Percentiles rank a stretch among this genome's conserved stretches.
Conservation (phyloP, 2,113 vertebrate genomes). For the Collichthys lucidus region DNA sequence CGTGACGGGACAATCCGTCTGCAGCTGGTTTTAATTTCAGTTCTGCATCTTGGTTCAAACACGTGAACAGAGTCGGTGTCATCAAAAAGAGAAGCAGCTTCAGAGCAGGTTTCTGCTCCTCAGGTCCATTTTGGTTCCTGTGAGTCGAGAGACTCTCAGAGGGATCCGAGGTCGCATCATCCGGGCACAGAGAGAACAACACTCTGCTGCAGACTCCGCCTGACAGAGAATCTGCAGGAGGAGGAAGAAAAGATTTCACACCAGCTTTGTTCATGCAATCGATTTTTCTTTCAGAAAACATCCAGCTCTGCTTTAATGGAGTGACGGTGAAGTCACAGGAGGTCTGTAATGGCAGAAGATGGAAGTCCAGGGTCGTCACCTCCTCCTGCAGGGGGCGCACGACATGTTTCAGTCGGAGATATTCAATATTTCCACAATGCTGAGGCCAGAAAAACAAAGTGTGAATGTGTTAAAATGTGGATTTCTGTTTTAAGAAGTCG, state of each 20-base stretch:
- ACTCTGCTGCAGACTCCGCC: not conserved
- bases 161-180: not conserved
- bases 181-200: not conserved
- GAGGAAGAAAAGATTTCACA: conserved; percentile 11
- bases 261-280: conserved; percentile 30
- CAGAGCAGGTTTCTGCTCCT: not conserved
- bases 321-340: not conserved
- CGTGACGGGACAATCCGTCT: no score
- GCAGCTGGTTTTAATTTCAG: no score
- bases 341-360: not conserved
- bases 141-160: not conserved
- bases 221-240: no score
- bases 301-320: not conserved
- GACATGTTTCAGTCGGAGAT: no score
- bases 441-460: no score
- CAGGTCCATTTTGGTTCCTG: not conserved
- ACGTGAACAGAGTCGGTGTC: no score
- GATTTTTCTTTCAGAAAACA: conserved; percentile 40
- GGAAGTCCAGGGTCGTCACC: no score
- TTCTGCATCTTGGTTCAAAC: no score
- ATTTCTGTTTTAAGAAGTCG: no score
- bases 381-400: no score
- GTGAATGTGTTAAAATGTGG: no score
- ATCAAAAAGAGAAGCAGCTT: not conserved
- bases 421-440: no score